Evolutionary conservation across 2,888 invertebrate genomes (phyloP).

Genomic region (Odontomyia ornata): DNA sequence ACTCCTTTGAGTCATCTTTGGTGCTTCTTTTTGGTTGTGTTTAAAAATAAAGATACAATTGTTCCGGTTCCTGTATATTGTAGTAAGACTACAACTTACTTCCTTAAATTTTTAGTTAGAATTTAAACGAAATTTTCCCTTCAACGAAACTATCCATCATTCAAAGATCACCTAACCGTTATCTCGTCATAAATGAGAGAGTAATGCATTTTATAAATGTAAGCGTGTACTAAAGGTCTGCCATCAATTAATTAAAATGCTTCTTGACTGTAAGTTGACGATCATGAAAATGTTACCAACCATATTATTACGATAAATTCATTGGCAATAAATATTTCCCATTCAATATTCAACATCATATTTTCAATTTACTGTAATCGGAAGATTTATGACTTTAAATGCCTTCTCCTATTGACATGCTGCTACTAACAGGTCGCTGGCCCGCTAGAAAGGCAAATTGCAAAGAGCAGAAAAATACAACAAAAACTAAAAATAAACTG

Average conservation of each 20-base stretch:
- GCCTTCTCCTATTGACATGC: background rate
- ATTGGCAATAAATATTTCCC: background rate
- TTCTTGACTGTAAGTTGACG: background rate
- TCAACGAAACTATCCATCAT: too few relatives aligned
- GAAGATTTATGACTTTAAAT: slow-evolving; percentile 4
- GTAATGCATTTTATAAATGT: too few relatives aligned
- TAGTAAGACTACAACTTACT: too few relatives aligned
- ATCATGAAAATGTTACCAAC: background rate
- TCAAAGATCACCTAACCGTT: too few relatives aligned
- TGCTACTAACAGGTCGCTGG: background rate
- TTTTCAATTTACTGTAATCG: slow-evolving; percentile 14
- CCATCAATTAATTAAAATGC: background rate
- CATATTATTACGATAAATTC: slow-evolving; percentile 2
- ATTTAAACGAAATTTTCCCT: too few relatives aligned
- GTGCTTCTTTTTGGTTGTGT: too few relatives aligned
- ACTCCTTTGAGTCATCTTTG: too few relatives aligned
- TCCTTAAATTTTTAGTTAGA: too few relatives aligned
- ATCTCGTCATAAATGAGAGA: too few relatives aligned
- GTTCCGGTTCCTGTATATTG: too few relatives aligned
- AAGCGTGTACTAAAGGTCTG: background rate
- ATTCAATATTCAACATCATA: background rate
- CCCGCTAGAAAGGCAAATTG: background rate
- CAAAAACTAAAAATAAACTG: background rate
- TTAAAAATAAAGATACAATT: too few relatives aligned
- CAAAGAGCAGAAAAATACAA: background rate